Base-by-base conservation (phyloP, 2,888 invertebrate species). In the Masnerella sp. region DNA sequence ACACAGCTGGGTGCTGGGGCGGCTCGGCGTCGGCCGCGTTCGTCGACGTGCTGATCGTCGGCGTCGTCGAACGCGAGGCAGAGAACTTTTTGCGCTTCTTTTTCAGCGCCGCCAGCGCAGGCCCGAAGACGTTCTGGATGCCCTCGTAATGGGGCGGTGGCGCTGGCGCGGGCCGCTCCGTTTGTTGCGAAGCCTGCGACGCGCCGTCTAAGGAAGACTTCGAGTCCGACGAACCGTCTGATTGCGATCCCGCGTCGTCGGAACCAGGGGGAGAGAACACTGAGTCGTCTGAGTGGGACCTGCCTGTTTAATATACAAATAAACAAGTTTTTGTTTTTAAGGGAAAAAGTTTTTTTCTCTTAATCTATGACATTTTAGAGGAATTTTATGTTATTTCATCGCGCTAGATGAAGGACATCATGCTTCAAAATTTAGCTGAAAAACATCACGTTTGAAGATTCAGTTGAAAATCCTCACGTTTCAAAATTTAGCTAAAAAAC, bases 81-180 rank as follows among this genome's bases (percentile, higher is more conserved):
- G 94, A 94, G 88, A 95, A 95, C 86, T 94, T 94, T 88, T 95
- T 95, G 76, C 95, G 91, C 87, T 95, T 95, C 83, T 92, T 92
- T 84, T 93, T 93, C 61, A 95, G 89, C 17, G 94, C 91, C 0
- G 94, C 94, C 75, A 95, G 89, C 56, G 94, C 94, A 20, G 85
- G 83, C 9, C 80, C 75, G 49, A 86, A 84, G 72, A 83, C 79
- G 76, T 82, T 83, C 64, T 82, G 88, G 71, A 83, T 88, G 54
- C 78, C 84, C 79, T 80, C 86, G 78, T 81, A 79, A 15, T 82
- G 82, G 17, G 75, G 67, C 5, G 74, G 20, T 1, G 80, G 81
- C 2, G 80, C 79, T 34, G 79, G 80, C 17, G 42, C 20, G 9
- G 73, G 74, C 34, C 65, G 52, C 5, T 81, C 83, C 43, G 79